Evolutionary conservation across 1,140 invertebrate genomes (phyloP).

Genomic region (Portunus trituberculatus): DNA sequence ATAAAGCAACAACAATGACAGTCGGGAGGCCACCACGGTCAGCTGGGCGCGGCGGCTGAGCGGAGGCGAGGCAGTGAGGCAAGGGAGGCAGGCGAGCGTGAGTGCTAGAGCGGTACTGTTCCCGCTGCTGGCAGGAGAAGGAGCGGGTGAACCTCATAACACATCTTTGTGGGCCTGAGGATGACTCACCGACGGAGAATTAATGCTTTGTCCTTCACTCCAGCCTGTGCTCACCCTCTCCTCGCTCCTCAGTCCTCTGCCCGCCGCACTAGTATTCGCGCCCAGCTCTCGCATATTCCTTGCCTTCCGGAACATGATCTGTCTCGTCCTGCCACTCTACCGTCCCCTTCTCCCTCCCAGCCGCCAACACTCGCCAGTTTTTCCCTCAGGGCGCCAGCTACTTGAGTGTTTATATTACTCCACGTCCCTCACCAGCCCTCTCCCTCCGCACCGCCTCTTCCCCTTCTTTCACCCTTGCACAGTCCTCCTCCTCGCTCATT

Average conservation of each 20-base stretch:
- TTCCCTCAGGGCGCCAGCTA: neutral
- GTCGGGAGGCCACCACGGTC: neutral
- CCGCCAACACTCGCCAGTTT: neutral
- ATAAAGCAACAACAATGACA: neutral
- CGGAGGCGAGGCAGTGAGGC: neutral
- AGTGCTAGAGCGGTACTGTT: constrained; percentile 79
- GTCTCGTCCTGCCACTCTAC: neutral
- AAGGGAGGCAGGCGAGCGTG: neutral
- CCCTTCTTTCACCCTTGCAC: neutral
- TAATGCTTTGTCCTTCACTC: constrained; percentile 80
- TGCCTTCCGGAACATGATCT: constrained; percentile 31
- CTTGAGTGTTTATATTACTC: constrained; percentile 4
- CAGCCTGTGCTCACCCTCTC: constrained; percentile 7
- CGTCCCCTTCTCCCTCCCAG: neutral
- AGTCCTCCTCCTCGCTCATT: too few species aligned
- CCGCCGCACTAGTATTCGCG: neutral
- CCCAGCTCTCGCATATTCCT: neutral
- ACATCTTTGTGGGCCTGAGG: constrained; percentile 83
- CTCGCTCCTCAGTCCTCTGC: neutral
- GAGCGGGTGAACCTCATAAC: constrained; percentile 80
- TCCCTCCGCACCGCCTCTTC: neutral
- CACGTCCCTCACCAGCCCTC: neutral
- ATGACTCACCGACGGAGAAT: constrained; percentile 82
- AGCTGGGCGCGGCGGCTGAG: neutral
- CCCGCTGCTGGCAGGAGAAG: constrained; percentile 81